Evolutionary conservation across 2,888 invertebrate species (phyloP).

Genomic region (Lasiommata megera): DNA sequence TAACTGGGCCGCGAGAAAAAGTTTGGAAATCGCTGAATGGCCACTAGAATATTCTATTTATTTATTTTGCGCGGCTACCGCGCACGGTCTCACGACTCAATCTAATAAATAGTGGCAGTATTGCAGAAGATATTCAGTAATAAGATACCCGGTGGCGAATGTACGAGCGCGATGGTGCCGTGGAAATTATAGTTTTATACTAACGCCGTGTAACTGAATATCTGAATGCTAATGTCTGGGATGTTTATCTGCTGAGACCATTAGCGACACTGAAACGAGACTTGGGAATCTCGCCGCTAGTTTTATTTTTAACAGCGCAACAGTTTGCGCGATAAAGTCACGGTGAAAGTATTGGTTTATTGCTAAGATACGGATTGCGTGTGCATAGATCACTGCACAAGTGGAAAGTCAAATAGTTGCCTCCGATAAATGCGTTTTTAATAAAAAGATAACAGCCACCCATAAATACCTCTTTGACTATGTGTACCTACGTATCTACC

Average conservation of each 20-base stretch:
- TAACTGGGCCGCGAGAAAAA: not conserved
- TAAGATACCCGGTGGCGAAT: constrained; percentile 69
- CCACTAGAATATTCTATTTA: constrained; percentile 52
- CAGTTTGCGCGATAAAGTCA: not conserved
- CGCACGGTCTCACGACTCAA: constrained; percentile 75
- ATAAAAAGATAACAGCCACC: too few relatives aligned
- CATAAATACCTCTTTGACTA: too few relatives aligned
- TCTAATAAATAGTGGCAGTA: constrained; percentile 74
- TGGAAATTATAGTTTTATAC: constrained; percentile 41
- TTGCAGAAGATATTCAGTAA: constrained; percentile 65
- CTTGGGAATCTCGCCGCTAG: not conserved
- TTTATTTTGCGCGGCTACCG: constrained; percentile 68
- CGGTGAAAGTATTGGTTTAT: not conserved
- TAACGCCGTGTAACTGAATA: constrained; percentile 27
- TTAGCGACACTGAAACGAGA: constrained; percentile 30
- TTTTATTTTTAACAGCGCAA: constrained; percentile 1
- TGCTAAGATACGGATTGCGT: not conserved
- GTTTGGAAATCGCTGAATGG: constrained; percentile 1
- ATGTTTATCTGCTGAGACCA: constrained; percentile 30
- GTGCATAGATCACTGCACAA: not conserved
- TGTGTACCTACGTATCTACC: too few relatives aligned
- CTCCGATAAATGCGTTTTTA: not conserved
- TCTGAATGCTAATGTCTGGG: constrained; percentile 21
- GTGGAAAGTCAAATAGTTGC: not conserved
- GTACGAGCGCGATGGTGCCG: constrained; percentile 42